Base-by-base conservation (phyloP, 2,888 invertebrate species). In the Andricus curvator region DNA sequence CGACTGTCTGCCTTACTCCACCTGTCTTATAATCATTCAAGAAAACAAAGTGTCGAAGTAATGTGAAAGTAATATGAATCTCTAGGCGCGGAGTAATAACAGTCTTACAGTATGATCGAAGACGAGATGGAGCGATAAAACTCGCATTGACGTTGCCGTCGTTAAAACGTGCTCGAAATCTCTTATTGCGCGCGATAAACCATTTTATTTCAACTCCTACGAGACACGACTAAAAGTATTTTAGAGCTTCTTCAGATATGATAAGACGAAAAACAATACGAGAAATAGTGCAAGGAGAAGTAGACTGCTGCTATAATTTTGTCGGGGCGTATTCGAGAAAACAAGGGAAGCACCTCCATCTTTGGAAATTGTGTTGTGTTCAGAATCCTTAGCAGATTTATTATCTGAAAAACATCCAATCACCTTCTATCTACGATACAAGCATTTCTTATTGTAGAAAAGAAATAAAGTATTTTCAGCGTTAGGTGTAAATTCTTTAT, bases 81-180 rank as follows among this genome's bases (percentile, higher is more conserved):
- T 84, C 51, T 74, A 37, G 81, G 66, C 79, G 82, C 81, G 80
- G 82, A 86, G 85, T 87, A 88, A 88, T 86, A 86, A 86, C 83
- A 81, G 85, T 85, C 82, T 87, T 86, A 85, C 83, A 87, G 87
- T 86, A 85, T 82, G 68, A 88, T 86, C 86, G 87, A 84, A 85
- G 83, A 82, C 66, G 83, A 86, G 87, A 89, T 87, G 88, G 85
- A 82, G 85, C 87, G 89, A 87, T 90, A 90, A 90, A 91, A 82
- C 85, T 88, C 85, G 84, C 85, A 87, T 87, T 84, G 80, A 82
- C 84, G 80, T 81, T 81, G 70, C 80, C 78, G 80, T 83, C 84
- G 85, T 88, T 88, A 85, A 84, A 81, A 81, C 80, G 84, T 77
- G 79, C 84, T 86, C 82, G 82, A 84, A 86, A 86, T 86, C 86